Percentiles rank a stretch among this genome's conserved stretches.
These are phyloP conservation scores for Ctenomys sociabilis DNA, from an alignment of 2,113 vertebrate species.

Conservation along the genomic window DNA sequence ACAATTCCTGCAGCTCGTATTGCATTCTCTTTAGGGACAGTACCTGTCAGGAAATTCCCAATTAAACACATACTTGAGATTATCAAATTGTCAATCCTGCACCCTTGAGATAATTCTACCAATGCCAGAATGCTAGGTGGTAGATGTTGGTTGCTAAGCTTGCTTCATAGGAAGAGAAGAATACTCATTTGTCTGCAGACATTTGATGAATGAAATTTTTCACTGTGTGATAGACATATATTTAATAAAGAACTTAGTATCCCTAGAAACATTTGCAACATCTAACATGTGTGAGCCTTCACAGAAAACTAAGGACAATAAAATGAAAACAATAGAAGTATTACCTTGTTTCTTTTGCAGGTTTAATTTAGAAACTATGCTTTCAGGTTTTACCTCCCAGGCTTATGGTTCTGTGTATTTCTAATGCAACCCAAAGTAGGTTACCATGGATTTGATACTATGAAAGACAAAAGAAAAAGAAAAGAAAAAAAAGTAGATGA, in stretches of 20 bases:
- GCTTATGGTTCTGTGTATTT: not conserved
- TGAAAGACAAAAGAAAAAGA: slow-evolving; percentile 56
- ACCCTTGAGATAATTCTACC: not conserved
- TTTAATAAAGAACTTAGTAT: slow-evolving; percentile 13
- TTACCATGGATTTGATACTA: slow-evolving; percentile 40
- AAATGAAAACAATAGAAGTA: slow-evolving; percentile 38
- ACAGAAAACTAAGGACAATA: not conserved
- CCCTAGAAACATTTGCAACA: not conserved
- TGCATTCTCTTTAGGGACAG: not conserved
- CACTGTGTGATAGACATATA: not conserved
- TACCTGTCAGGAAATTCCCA: not conserved
- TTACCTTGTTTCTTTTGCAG: slow-evolving; percentile 44
- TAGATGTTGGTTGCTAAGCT: not conserved
- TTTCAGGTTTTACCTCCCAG: slow-evolving; percentile 36
- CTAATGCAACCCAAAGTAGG: slow-evolving; percentile 21
- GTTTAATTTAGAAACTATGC: slow-evolving; percentile 59
- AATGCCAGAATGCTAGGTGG: not conserved
- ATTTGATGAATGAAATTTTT: slow-evolving; percentile 46
- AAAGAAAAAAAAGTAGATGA: slow-evolving; percentile 56
- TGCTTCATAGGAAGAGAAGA: not conserved
- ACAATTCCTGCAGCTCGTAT: not conserved
- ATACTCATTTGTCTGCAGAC: not conserved
- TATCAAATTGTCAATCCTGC: not conserved
- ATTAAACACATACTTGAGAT: not conserved
- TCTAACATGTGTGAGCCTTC: not conserved